Evolutionary conservation across 2,888 invertebrate genomes (phyloP).

Genomic region (Cephus rjabovi): DNA sequence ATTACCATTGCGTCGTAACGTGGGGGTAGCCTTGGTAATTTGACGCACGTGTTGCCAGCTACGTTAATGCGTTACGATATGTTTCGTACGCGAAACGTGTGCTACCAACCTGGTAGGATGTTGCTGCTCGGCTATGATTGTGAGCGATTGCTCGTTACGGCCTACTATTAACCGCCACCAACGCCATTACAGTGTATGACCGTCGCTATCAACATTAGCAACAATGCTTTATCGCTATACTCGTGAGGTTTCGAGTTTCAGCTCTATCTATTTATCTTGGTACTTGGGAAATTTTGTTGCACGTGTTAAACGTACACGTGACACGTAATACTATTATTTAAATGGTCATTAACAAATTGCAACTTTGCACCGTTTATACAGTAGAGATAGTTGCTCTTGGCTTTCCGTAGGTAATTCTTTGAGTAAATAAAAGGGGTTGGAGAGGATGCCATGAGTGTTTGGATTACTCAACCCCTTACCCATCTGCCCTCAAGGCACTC

Average conservation of each 20-base stretch:
- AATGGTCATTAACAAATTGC: background rate
- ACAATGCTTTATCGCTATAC: constrained; percentile 21
- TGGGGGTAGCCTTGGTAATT: background rate
- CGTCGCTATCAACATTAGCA: constrained; percentile 34
- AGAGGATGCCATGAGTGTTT: background rate
- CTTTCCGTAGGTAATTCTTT: background rate
- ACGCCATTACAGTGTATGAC: constrained; percentile 14
- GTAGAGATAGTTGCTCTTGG: background rate
- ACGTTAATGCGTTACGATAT: constrained; percentile 5
- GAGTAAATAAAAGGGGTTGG: background rate
- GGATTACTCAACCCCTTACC: background rate
- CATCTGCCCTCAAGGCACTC: background rate
- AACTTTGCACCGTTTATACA: background rate
- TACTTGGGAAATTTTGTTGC: background rate
- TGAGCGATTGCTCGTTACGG: constrained; percentile 36
- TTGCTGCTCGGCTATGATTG: constrained; percentile 30
- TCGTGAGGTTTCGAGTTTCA: background rate
- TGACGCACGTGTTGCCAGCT: background rate
- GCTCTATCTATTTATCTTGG: background rate
- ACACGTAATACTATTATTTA: background rate
- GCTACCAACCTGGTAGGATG: background rate
- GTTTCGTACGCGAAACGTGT: background rate
- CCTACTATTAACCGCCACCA: constrained; percentile 31
- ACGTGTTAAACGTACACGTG: background rate
- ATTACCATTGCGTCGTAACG: background rate